Evolutionary conservation across 1,140 invertebrate genomes (phyloP), one percentile per base, ranked within the genome.

Genomic region (Drosophila pseudoobscura): DNA sequence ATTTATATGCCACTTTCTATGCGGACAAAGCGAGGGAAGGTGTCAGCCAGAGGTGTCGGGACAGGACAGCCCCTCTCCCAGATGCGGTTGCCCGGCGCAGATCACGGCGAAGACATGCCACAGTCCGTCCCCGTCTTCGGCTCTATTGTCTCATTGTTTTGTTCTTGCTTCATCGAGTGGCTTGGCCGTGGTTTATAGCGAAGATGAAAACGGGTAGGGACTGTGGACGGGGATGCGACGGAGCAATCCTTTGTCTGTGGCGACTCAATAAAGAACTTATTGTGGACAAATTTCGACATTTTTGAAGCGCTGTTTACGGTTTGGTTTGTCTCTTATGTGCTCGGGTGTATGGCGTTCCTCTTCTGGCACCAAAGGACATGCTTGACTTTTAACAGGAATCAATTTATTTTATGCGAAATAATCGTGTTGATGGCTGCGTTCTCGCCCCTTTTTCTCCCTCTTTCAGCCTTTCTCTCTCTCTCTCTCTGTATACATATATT

Each of bases 391-490:
- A 90, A 75, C 89, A 75, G 80, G 80, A 89, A 90, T 90, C 80
- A 90, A 90, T 90, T 90, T 90, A 90, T 90, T 90, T 89, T 90
- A 89, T 90, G 89, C 89, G 89, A 89, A 90, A 91, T 91, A 89
- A 87, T 89, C 89, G 79, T 91, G 89, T 90, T 91, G 89, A 91
- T 90, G 89, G 89, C 82, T 89, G 75, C 75, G 89, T 87, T 62
- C 76, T 90, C 84, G 84, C 89, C 89, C 89, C 75, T 87, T 90
- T 87, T 82, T 52, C 59, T 60, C 61, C 49, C 47, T 75, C 29
- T 55, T 39, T 49, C 46, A 51, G 58, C 76, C 60, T 60, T 71
- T 72, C 55, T 69, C 44, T 52, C 41, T 68, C 20, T 20, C 20
- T 20, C 20, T 20, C 20, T 20, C 17, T 17, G 17, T 17, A 17